Evolutionary conservation across 2,797 vertebrate genomes (phyloP), one percentile per base, ranked within the genome.

Genomic region (Pagetopsis macropterus): DNA sequence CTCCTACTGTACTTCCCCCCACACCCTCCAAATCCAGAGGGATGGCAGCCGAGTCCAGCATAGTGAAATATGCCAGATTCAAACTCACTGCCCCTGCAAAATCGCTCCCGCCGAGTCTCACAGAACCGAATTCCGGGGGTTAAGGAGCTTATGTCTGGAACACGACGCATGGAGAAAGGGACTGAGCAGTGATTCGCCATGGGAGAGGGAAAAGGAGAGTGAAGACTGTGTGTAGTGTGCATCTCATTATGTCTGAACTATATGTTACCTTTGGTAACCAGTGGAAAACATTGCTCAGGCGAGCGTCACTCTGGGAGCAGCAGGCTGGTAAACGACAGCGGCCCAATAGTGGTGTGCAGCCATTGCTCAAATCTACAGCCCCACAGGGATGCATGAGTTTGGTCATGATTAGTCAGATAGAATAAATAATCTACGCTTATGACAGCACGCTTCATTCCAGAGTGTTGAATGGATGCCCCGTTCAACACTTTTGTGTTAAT

Each of bases 71-170:
- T 80, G 77, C 85, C 84, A 80, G 78, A 81, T 84, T 74, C 88
- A 81, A 88, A 88, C 87, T 85, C 79, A 12, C 81, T 79, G 86
- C 82, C 82, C 82, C 79, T 75, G 85, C 61, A 15, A 89, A 89
- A 85, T 82, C 87, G 65, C 86, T 89, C 84, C 85, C 70, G 56
- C 55, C 58, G 75, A 87, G 83, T 84, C 85, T 84, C 78, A 80
- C 81, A 82, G 74, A 89, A 86, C 86, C 78, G 79, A 83, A 88
- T 90, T 90, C 85, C 19, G 62, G 76, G 82, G 90, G 89, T 92
- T 91, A 94, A 93, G 91, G 75, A 93, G 93, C 88, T 92, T 92
- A 92, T 66, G 88, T 84, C 80, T 88, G 57, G 84, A 91, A 81
- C 82, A 85, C 79, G 76, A 78, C 17, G 64, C 81, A 65, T 51